A percentile compares a stretch with the other conserved stretches of the same genome.
phyloP scores from a whole-genome alignment of 1,140 invertebrate genomes.

The Polyergus mexicanus region DNA sequence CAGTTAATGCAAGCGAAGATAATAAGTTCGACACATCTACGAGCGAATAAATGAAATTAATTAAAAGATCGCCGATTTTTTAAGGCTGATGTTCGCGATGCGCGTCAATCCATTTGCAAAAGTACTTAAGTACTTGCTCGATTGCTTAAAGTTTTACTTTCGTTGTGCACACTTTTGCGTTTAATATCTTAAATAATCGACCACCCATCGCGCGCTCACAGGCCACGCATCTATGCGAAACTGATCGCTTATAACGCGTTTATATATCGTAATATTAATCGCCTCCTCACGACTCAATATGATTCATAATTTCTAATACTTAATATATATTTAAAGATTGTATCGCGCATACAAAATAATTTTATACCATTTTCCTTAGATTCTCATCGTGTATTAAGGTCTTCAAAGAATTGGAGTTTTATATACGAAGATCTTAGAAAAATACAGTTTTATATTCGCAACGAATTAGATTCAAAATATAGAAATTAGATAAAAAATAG shows the following conservation, averaged over 20 bases:
- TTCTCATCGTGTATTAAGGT: conserved; percentile 51
- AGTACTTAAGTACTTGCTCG: conserved; percentile 28
- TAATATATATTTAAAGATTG: conserved; percentile 43
- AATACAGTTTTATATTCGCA: conserved; percentile 19
- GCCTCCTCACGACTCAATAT: conserved; percentile 26
- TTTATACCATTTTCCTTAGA: conserved; percentile 12
- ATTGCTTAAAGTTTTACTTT: conserved; percentile 72
- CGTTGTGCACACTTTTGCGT: conserved; percentile 71
- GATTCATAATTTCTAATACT: conserved; percentile 47
- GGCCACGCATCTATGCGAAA: conserved; percentile 30
- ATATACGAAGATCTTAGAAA: conserved; percentile 41
- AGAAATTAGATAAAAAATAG: conserved; percentile 17
- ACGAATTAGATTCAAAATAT: background rate
- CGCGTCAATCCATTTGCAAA: conserved; percentile 17
- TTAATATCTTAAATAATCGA: conserved; percentile 70
- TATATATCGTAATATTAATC: conserved; percentile 52
- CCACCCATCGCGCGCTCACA: conserved; percentile 11
- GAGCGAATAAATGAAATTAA: conserved; percentile 21
- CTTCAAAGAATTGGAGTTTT: conserved; percentile 33
- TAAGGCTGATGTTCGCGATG: conserved; percentile 6
- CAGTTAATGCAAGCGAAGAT: background rate
- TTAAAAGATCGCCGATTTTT: conserved; percentile 25
- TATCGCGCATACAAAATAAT: conserved; percentile 46
- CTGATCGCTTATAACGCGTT: conserved; percentile 15
- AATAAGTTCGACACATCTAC: conserved; percentile 8